phyloP scores from a whole-genome alignment of 2,113 vertebrate species.

The Oenanthe oenanthe region DNA sequence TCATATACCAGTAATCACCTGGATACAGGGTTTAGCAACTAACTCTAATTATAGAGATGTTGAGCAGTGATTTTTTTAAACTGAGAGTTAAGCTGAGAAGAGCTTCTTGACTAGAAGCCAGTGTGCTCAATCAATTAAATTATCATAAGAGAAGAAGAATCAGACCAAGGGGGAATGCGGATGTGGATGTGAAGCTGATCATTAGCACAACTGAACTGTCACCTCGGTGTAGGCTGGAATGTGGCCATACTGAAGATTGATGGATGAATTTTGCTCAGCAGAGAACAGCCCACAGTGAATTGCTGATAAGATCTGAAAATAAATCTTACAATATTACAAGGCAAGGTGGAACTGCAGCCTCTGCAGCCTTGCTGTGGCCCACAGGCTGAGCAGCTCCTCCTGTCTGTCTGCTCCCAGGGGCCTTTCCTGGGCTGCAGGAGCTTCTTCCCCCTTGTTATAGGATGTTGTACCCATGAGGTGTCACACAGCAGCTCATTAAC shows the following conservation, averaged over 20 bases:
- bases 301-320: conserved; percentile 56
- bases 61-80: conserved; percentile 14
- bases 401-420: neutral
- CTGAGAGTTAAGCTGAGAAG: conserved; percentile 59
- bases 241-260: conserved; percentile 30
- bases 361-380: neutral
- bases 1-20: neutral
- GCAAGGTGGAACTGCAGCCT: conserved; percentile 21
- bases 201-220: conserved; percentile 44
- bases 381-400: neutral
- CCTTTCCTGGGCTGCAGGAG: neutral
- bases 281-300: conserved; percentile 34
- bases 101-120: conserved; percentile 50
- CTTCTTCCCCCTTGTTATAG: neutral
- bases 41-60: conserved; percentile 59
- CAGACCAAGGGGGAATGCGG: neutral
- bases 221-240: conserved; percentile 26
- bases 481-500: neutral
- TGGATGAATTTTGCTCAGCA: conserved; percentile 44
- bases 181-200: conserved; percentile 6
- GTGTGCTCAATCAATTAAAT: conserved; percentile 60
- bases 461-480: neutral
- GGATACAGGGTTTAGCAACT: conserved; percentile 39
- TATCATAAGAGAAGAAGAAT: conserved; percentile 53
- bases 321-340: conserved; percentile 16